Evolutionary conservation across 2,888 invertebrate genomes (phyloP), one percentile per base, ranked within the genome.

Genomic region (Operophtera brumata): DNA sequence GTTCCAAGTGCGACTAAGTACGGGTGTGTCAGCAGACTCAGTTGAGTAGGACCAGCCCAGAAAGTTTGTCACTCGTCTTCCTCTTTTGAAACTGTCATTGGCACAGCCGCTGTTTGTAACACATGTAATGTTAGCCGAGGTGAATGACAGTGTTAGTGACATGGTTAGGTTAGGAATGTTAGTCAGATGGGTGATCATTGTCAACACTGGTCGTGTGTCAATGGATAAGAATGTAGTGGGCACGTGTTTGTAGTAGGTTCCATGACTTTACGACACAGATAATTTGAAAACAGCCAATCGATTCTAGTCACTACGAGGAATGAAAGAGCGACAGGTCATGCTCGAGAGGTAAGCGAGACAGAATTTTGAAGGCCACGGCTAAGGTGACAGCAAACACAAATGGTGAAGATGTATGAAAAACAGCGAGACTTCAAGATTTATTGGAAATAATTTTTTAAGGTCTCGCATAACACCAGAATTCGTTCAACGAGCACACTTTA

Each of bases 61-160:
- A n/a, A n/a, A n/a, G n/a, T n/a, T n/a, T n/a, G n/a, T n/a, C n/a
- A n/a, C n/a, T n/a, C n/a, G n/a, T n/a, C n/a, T n/a, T n/a, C n/a
- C n/a, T n/a, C n/a, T n/a, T n/a, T n/a, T n/a, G n/a, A n/a, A n/a
- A n/a, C n/a, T n/a, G n/a, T n/a, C n/a, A n/a, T n/a, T n/a, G n/a
- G n/a, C n/a, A n/a, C n/a, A 82, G 81, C 78, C 81, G 80, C 77
- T 77, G 76, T 74, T 64, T 70, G 69, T 73, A 63, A 70, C 67
- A 71, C 69, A 72, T 70, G 79, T 83, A 63, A 80, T 71, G 71
- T 77, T 70, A 75, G 65, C 57, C 70, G 66, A 77, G 51, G 63
- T 78, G 73, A 76, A 80, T 80, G 80, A 75, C 34, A 43, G 84
- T 86, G 84, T 85, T 79, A 78, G 68, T 74, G 67, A 82, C 78